Evolutionary conservation across 2,888 invertebrate genomes (phyloP).

Genomic region (Troides helena): DNA sequence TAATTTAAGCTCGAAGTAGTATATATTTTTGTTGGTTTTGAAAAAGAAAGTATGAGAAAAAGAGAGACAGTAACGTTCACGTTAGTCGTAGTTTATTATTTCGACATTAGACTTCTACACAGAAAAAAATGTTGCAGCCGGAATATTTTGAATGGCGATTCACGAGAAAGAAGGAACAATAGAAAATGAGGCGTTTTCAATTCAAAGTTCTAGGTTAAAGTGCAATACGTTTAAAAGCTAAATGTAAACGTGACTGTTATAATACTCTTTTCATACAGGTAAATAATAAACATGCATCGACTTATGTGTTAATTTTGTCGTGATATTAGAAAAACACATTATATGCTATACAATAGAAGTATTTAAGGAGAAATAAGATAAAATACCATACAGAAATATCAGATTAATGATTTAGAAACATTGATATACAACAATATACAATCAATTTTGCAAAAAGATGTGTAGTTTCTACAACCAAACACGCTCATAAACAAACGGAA

Average conservation of each 20-base stretch:
- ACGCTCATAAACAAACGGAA: slow-evolving; percentile 9
- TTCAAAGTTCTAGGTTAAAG: slow-evolving; percentile 9
- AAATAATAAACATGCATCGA: neutral
- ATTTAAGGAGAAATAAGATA: too few relatives aligned
- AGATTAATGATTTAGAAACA: neutral
- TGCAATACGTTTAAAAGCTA: slow-evolving; percentile 21
- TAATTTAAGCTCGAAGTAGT: too few relatives aligned
- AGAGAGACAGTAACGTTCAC: neutral
- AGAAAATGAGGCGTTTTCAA: slow-evolving; percentile 16
- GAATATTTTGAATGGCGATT: slow-evolving; percentile 10
- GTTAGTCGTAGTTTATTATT: neutral
- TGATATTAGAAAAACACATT: neutral
- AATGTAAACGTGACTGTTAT: neutral
- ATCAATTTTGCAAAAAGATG: neutral
- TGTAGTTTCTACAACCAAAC: neutral
- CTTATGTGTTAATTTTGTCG: neutral
- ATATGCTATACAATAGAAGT: too few relatives aligned
- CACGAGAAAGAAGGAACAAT: slow-evolving; percentile 8
- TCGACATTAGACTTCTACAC: slow-evolving; percentile 4
- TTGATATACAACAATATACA: neutral
- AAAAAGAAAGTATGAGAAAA: neutral
- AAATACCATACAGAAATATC: too few relatives aligned
- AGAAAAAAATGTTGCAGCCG: slow-evolving; percentile 1
- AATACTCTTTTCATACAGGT: neutral
- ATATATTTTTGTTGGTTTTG: neutral